Base-by-base conservation (phyloP, 2,797 vertebrate genomes). In the Pseudotriccus pelzelni region DNA sequence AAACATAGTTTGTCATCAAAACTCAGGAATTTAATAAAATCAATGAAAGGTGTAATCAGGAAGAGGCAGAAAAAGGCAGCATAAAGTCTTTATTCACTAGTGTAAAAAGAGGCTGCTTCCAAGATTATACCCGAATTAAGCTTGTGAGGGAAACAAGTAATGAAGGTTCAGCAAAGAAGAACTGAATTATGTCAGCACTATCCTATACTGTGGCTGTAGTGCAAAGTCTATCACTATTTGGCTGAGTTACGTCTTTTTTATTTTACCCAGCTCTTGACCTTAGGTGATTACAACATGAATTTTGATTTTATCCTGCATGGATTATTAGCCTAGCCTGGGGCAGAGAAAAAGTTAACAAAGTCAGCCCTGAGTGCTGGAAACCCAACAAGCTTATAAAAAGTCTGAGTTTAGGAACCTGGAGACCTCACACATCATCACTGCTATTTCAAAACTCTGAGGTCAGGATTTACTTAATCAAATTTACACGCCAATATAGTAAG, bases 1-100 rank as follows among this genome's bases (percentile, higher is more conserved):
- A 89, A 85, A 83, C 81, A 69, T 7, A 86, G 4, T 75, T 96
- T 81, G 66, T 75, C 66, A 87, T 63, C 58, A 74, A 87, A 92
- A 84, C 73, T 78, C 89, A 21, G 10, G 50, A 24, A 66, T 46
- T 72, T 93, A 62, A 86, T 80, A 84, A 92, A 92, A 92, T 78
- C 75, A 59, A 52, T 30, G 13, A 36, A 72, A 94, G 46, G 56
- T 66, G 11, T 44, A 92, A 77, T 64, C 37, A 24, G 58, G 62
- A 85, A 87, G 47, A 74, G 30, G n/a, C 14, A 79, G n/a, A 93
- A 89, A 20, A 68, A 77, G 16, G 19, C 36, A 81, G 19, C 12
- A 0, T 22, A 63, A 72, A 36, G 60, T 87, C 69, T 80, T 85
- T 72, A 74, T 80, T 87, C 78, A 53, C 75, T 32, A 21, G 39